These are phyloP conservation scores for Drosophila atroscutellata DNA, from an alignment of 2,888 invertebrate species.

Conservation along the genomic window DNA sequence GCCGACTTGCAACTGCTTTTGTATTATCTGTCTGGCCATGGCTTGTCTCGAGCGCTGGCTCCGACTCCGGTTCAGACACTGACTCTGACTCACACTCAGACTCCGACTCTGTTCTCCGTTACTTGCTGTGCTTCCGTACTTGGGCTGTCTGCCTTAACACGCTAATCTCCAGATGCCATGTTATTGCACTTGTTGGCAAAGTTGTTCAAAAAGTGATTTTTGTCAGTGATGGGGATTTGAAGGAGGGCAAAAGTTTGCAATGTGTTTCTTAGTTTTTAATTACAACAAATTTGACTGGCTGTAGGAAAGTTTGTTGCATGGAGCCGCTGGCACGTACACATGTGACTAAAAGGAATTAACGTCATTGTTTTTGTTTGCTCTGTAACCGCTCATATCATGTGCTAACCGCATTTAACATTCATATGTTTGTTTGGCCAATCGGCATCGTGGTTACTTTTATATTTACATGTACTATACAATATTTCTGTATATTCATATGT, in stretches of 20 bases:
- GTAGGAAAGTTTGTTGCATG: slow-evolving; percentile 61
- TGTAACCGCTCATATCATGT: slow-evolving; percentile 74
- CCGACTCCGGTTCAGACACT: slow-evolving; percentile 5
- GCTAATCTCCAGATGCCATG: slow-evolving; percentile 81
- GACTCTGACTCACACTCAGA: not conserved
- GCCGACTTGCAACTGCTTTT: slow-evolving; percentile 44
- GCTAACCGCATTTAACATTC: slow-evolving; percentile 69
- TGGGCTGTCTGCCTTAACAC: slow-evolving; percentile 64
- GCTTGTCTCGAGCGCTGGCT: slow-evolving; percentile 27
- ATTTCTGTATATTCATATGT: slow-evolving; percentile 52
- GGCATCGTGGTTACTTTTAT: slow-evolving; percentile 28
- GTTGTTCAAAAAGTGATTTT: slow-evolving; percentile 76
- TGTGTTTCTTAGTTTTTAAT: slow-evolving; percentile 78
- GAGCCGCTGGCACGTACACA: slow-evolving; percentile 33
- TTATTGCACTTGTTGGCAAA: slow-evolving; percentile 80
- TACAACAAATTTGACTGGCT: slow-evolving; percentile 78
- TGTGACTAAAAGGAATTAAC: slow-evolving; percentile 68
- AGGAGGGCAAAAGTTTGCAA: slow-evolving; percentile 54
- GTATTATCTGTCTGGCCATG: slow-evolving; percentile 35
- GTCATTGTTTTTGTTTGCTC: slow-evolving; percentile 63
- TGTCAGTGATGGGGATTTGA: slow-evolving; percentile 47
- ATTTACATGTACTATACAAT: slow-evolving; percentile 17
- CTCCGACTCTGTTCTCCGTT: slow-evolving; percentile 2
- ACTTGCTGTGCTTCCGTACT: slow-evolving; percentile 26
- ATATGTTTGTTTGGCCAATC: slow-evolving; percentile 40